Base-by-base conservation (phyloP, 2,888 invertebrate species). In the Drosophila emarginata region DNA sequence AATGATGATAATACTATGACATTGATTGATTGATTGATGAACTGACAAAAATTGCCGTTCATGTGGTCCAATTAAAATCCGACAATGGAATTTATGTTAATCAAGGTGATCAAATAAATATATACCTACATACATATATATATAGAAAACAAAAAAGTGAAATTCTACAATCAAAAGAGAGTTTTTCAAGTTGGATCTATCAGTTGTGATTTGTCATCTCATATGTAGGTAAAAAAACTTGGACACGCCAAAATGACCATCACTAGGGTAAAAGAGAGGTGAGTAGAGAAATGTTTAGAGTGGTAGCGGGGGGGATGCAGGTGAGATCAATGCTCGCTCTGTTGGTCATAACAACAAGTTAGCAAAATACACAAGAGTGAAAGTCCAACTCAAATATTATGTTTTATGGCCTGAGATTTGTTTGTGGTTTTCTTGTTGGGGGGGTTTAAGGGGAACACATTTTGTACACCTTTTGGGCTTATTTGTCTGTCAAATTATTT, bases 81-180 rank as follows among this genome's bases (percentile, higher is more conserved):
- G 67, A 76, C 74, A 57, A 64, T 64, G 60, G 66, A 84, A 74
- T 78, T 81, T 87, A 81, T 83, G 82, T 72, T 81, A 84, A 87
- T 87, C 79, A 74, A 76, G 75, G 64, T 36, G 56, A 68, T 62
- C 67, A 67, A 72, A 39, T 59, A 61, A 18, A 28, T 63, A 64
- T 18, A 5, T 26, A 26, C 23, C 23, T 26, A 32, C 9, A 21
- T 63, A 60, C 61, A 67, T 72, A 57, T 59, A 37, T 39, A 50
- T 50, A 14, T 23, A 7, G 18, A 39, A 23, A 39, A 39, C 66
- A 62, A 62, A 61, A 58, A 79, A 81, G 79, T 84, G 79, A 87
- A 83, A 83, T 83, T 78, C 66, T 67, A 64, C 61, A 23, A 3
- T 1, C 40, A 18, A 45, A 45, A 45, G 18, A 28, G 69, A 58